Percentiles rank a stretch among this genome's conserved stretches.
Evolutionary conservation across 1,140 invertebrate genomes (phyloP).

Genomic region (Pissodes strobi): DNA sequence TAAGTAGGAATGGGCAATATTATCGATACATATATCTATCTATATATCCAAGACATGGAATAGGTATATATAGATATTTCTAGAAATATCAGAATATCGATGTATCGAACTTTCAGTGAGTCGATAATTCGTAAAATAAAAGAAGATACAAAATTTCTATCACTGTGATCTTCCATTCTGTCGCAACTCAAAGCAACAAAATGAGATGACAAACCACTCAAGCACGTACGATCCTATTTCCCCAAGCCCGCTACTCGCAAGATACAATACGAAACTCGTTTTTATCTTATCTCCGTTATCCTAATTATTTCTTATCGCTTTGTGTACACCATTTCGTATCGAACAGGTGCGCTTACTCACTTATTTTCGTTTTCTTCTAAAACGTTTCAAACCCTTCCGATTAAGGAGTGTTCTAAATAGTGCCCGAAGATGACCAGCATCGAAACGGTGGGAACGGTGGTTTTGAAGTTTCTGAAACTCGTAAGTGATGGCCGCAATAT

Average conservation of each 20-base stretch:
- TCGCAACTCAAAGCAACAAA: too few relatives aligned
- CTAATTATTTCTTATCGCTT: slow-evolving; percentile 27
- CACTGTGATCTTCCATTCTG: too few relatives aligned
- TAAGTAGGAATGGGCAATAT: too few relatives aligned
- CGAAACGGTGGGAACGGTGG: slow-evolving; percentile 37
- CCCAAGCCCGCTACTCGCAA: background rate
- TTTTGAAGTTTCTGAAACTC: slow-evolving; percentile 35
- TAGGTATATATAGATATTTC: too few relatives aligned
- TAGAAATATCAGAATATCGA: too few relatives aligned
- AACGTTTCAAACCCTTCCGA: background rate
- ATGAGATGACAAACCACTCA: background rate
- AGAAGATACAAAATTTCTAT: too few relatives aligned
- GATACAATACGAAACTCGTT: slow-evolving; percentile 21
- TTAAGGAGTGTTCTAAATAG: background rate
- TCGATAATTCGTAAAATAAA: too few relatives aligned
- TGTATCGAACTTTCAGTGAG: too few relatives aligned
- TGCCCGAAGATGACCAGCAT: slow-evolving; percentile 28
- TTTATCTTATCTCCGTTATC: slow-evolving; percentile 26
- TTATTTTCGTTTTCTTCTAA: background rate
- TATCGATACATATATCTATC: too few relatives aligned
- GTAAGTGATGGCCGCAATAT: slow-evolving; percentile 26
- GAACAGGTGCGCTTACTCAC: slow-evolving; percentile 34
- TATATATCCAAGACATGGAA: too few relatives aligned
- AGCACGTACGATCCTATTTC: background rate
- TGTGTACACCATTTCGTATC: slow-evolving; percentile 29